phyloP scores from a whole-genome alignment of 2,797 vertebrate genomes.

The Lutjanus argentimaculatus region DNA sequence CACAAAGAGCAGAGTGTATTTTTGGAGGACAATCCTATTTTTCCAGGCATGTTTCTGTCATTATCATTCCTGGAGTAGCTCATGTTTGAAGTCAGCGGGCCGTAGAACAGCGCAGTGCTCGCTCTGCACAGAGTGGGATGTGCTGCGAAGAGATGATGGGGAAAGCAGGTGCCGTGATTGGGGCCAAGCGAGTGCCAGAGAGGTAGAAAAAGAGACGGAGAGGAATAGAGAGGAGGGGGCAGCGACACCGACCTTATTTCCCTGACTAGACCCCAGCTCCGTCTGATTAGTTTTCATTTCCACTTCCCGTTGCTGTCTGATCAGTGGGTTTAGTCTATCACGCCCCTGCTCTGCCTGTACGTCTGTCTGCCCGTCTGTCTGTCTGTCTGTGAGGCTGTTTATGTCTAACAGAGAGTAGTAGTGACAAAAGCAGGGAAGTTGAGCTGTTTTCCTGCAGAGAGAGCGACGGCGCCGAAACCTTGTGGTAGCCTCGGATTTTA shows the following conservation, averaged over 20 bases:
- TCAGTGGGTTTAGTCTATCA: slow-evolving; percentile 51
- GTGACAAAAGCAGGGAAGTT: slow-evolving; percentile 10
- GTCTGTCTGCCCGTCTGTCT: slow-evolving; percentile 2
- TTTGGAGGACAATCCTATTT: slow-evolving; percentile 80
- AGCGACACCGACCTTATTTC: slow-evolving; percentile 49
- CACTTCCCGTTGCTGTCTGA: slow-evolving; percentile 59
- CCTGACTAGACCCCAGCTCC: slow-evolving; percentile 45
- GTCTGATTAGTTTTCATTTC: slow-evolving; percentile 64
- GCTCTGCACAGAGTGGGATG: slow-evolving; percentile 72
- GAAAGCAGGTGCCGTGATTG: slow-evolving; percentile 84
- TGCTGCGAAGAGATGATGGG: slow-evolving; percentile 74
- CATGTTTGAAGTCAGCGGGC: slow-evolving; percentile 87
- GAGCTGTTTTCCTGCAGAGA: slow-evolving; percentile 11
- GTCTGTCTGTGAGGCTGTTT: slow-evolving; percentile 37
- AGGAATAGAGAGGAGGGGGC: slow-evolving; percentile 32
- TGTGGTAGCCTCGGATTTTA: neutral
- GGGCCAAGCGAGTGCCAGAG: slow-evolving; percentile 49
- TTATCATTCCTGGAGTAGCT: slow-evolving; percentile 89
- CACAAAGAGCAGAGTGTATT: slow-evolving; percentile 76
- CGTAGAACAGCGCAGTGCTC: slow-evolving; percentile 78
- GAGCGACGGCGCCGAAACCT: neutral
- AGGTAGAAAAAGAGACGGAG: slow-evolving; percentile 50
- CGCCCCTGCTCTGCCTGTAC: slow-evolving; percentile 25
- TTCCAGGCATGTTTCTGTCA: slow-evolving; percentile 89
- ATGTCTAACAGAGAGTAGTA: slow-evolving; percentile 29